These are phyloP conservation scores for Brachypteracias leptosomus DNA, from an alignment of 2,113 vertebrate genomes.

Conservation along the genomic window DNA sequence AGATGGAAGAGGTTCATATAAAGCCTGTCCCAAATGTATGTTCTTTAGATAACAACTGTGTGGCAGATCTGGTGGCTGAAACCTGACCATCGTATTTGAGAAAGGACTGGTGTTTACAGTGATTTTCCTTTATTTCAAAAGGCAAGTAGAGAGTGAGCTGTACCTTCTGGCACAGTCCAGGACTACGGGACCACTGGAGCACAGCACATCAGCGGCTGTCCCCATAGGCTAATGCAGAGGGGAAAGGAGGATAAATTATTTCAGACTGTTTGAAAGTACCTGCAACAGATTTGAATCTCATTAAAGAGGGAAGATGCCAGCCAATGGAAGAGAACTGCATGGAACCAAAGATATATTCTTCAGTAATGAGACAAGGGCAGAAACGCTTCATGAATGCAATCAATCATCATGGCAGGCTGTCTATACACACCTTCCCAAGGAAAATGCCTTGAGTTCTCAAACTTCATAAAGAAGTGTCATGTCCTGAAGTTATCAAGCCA, in stretches of 20 bases:
- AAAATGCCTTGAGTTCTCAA: not conserved
- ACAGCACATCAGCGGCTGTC: not conserved
- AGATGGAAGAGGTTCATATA: not conserved
- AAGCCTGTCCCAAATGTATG: not conserved
- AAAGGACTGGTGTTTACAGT: not conserved
- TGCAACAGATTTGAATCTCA: not conserved
- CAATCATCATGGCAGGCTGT: not conserved
- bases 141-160: not conserved
- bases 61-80: not conserved
- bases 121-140: not conserved
- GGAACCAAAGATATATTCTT: not conserved
- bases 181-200: not conserved
- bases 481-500: not conserved
- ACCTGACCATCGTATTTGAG: not conserved
- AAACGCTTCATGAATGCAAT: not conserved
- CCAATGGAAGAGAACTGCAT: not conserved
- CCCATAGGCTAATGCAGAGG: not conserved
- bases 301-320: not conserved
- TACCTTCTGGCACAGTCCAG: not conserved
- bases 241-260: not conserved
- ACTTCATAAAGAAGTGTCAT: not conserved
- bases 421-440: not conserved
- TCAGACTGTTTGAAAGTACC: not conserved
- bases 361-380: not conserved
- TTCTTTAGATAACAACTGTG: not conserved